Percentiles rank a stretch among this genome's conserved stretches.
Evolutionary conservation across 2,888 invertebrate genomes (phyloP).

Genomic region (Eupeodes luniger): DNA sequence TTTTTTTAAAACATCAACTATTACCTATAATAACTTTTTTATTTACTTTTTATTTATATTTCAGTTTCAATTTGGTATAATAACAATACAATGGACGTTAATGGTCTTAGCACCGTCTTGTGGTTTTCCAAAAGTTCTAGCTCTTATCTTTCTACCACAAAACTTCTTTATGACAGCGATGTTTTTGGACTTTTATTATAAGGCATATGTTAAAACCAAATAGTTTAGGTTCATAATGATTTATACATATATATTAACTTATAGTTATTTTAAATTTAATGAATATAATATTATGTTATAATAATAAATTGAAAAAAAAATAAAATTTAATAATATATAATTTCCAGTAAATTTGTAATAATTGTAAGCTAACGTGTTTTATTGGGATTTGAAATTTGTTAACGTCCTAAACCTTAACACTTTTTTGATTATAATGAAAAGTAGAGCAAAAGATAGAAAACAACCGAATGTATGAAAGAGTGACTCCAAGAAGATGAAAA

Average conservation of each 20-base stretch:
- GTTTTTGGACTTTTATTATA: conserved; percentile 58
- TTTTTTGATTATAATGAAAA: too few species aligned
- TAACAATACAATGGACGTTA: conserved; percentile 38
- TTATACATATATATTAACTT: neutral
- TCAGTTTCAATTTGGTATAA: conserved; percentile 41
- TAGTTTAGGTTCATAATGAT: neutral
- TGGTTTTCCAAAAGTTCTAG: conserved; percentile 43
- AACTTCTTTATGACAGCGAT: conserved; percentile 43
- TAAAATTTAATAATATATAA: too few species aligned
- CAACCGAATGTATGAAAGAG: too few species aligned
- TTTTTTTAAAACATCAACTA: neutral
- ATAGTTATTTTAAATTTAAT: neutral
- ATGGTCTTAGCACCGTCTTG: conserved; percentile 33
- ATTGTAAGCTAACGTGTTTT: too few species aligned
- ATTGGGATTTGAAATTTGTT: too few species aligned
- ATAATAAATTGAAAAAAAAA: neutral
- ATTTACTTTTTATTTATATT: neutral
- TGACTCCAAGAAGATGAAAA: too few species aligned
- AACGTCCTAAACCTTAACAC: too few species aligned
- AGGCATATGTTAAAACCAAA: conserved; percentile 37
- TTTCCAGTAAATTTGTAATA: too few species aligned
- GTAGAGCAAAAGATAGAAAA: too few species aligned
- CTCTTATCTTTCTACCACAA: conserved; percentile 27
- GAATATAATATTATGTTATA: neutral
- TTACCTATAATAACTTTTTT: neutral